Evolutionary conservation across 2,113 vertebrate genomes (phyloP), one percentile per base, ranked within the genome.

Genomic region (Paedocypris sp.): DNA sequence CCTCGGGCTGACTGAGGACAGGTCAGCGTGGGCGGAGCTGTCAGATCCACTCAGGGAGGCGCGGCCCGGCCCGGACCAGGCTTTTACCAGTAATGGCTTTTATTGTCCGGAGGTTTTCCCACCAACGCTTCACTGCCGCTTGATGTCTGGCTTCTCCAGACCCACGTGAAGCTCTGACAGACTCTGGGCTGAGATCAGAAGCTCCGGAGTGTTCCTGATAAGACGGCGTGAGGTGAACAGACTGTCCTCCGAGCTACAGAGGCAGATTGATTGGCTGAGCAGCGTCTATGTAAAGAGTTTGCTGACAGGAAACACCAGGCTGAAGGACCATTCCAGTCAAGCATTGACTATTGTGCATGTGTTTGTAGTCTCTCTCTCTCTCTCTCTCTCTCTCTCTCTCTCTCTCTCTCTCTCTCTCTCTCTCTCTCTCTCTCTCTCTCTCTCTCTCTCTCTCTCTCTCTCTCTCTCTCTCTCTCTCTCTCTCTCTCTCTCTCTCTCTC

Each of bases 11-110:
- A 31, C 29, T 45, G 39, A 18, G 18, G 39, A 26, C 38, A 43
- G 53, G 54, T 58, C 43, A 58, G 38, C 43, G 3, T 0, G 54
- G 54, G 26, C 54, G 51, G 48, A 62, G 56, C 64, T 67, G 69
- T 71, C 69, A 64, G 43, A 39, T 20, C n/a, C 8, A 42, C 48
- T 68, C 35, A 56, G 51, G n/a, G 22, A 48, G 60, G 22, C 33
- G 50, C 16, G 26, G 16, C 15, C 6, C 32, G 41, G 60, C 46
- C 2, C 16, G 19, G 12, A 26, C 47, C 22, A 42, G 72, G 68
- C 79, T 83, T 84, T 83, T 73, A 80, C 72, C 71, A 68, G 71
- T 78, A 80, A 81, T 79, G 68, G 70, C 25, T 68, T 72, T 70
- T 74, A 32, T 73, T 72, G 72, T 73, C 73, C 56, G 60, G 62